Conservation (phyloP, 53 echinoderm and acorn worm genomes). For the Hippasteria phrygiana region DNA sequence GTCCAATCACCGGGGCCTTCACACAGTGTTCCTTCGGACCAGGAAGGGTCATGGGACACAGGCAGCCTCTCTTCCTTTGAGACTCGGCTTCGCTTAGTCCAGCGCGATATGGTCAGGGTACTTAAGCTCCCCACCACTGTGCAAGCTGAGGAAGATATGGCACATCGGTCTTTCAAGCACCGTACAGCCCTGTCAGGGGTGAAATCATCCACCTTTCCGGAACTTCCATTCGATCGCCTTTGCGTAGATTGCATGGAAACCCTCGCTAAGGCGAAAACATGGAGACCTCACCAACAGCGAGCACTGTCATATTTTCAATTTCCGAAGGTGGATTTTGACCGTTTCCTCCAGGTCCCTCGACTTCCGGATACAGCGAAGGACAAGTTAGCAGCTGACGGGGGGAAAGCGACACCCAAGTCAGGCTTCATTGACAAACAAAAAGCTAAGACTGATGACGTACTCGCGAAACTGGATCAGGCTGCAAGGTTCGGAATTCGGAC, state of each 20-base stretch:
- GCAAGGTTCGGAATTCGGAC: background rate
- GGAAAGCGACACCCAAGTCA: background rate
- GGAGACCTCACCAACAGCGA: background rate
- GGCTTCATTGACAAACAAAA: no score
- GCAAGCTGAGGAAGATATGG: background rate
- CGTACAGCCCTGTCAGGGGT: background rate
- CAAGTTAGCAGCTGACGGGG: background rate
- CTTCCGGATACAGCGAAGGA: background rate
- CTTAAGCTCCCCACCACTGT: background rate
- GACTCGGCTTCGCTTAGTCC: no score
- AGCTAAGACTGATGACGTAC: background rate
- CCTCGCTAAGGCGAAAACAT: background rate
- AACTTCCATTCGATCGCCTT: background rate
- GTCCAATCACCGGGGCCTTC: background rate
- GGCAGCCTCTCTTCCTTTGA: no score
- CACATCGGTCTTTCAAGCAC: slow-evolving; percentile 5
- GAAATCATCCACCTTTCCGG: background rate
- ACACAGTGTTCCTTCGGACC: background rate
- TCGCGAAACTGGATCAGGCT: background rate
- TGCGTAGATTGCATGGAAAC: background rate
- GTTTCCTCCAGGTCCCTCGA: background rate
- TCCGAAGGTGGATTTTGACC: background rate
- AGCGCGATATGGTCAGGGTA: background rate
- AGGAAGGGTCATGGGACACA: background rate
- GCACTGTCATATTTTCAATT: background rate